These are phyloP conservation scores for Rhagonycha fulva DNA, from an alignment of 2,888 invertebrate genomes.

Conservation along the genomic window DNA sequence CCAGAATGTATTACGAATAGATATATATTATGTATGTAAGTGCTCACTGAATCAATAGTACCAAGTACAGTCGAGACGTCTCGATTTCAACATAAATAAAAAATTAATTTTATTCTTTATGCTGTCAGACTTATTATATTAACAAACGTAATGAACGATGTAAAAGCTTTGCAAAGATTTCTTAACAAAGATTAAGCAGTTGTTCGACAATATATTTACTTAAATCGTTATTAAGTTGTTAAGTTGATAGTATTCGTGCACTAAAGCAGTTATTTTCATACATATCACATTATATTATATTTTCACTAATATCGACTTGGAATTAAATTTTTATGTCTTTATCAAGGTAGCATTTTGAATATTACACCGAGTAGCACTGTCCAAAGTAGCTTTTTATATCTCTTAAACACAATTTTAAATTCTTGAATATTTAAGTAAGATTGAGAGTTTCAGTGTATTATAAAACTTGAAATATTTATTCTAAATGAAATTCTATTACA, in stretches of 20 bases:
- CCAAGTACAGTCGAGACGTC: too few species aligned
- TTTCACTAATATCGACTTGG: not conserved
- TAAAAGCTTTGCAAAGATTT: not conserved
- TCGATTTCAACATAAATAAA: not conserved
- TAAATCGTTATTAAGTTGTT: slow-evolving; percentile 18
- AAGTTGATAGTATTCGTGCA: slow-evolving; percentile 7
- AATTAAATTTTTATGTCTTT: not conserved
- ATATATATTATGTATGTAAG: too few species aligned
- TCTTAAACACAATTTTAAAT: not conserved
- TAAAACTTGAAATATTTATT: not conserved
- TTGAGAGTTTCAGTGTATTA: not conserved
- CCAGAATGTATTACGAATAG: too few species aligned
- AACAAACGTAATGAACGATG: not conserved
- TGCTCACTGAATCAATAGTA: too few species aligned
- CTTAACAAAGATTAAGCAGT: not conserved
- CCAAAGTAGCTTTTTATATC: not conserved
- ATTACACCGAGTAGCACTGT: not conserved
- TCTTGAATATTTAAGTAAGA: not conserved
- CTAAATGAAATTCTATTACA: not conserved
- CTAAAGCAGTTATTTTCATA: slow-evolving; percentile 3
- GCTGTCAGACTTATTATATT: not conserved
- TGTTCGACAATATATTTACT: not conserved
- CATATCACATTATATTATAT: not conserved
- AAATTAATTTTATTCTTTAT: not conserved
- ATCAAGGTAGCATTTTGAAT: not conserved